A percentile compares a stretch with the other conserved stretches of the same genome.
These are phyloP conservation scores for Coptodon bakossiorum DNA, from an alignment of 2,113 vertebrate genomes.

Conservation along the genomic window DNA sequence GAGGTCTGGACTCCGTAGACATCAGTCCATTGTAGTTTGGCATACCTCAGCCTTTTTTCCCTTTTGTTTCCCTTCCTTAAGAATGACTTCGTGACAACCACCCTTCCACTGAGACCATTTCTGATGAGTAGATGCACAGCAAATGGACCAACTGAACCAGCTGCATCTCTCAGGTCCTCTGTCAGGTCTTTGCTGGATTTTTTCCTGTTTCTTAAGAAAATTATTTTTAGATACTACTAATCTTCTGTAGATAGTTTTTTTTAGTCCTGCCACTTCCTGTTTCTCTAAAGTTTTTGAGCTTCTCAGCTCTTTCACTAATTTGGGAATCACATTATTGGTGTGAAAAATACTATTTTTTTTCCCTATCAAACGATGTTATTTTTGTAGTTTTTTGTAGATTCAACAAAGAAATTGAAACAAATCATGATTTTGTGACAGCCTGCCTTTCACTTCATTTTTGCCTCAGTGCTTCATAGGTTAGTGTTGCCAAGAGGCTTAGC, in stretches of 20 bases:
- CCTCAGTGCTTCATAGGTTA: accelerated
- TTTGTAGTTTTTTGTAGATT: accelerated
- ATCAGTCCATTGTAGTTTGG: background rate
- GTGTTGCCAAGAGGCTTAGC: accelerated
- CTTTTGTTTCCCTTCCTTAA: background rate
- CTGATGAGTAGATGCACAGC: background rate
- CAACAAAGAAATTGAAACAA: background rate
- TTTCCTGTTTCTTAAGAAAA: background rate
- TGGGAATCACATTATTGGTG: background rate
- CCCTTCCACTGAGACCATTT: background rate
- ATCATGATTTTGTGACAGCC: background rate
- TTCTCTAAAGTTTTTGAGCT: background rate
- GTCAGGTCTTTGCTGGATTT: background rate
- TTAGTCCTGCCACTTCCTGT: background rate
- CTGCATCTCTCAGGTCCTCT: background rate
- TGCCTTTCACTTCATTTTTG: background rate
- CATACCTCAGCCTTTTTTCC: background rate
- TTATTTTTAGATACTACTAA: background rate
- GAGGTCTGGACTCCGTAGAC: background rate
- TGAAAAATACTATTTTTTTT: background rate
- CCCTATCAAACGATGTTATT: background rate
- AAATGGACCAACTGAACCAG: background rate
- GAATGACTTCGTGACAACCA: background rate
- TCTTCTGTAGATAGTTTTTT: background rate
- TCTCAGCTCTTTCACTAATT: background rate